Evolutionary conservation across 2,797 vertebrate species (phyloP).

Genomic region (Lycodopsis pacificus): DNA sequence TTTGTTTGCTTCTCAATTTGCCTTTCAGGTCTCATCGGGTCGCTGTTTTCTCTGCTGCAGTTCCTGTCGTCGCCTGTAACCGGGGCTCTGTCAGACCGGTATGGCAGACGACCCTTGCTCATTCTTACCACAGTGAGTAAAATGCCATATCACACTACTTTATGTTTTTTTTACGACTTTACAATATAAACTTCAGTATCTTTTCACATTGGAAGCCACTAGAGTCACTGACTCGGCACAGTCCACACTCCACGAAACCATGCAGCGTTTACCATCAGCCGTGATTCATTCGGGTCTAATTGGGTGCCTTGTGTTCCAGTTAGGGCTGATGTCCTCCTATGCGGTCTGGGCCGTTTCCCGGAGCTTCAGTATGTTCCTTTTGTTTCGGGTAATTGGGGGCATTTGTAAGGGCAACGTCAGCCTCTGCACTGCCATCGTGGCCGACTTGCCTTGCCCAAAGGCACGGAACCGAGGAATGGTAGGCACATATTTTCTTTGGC

Average conservation of each 20-base stretch:
- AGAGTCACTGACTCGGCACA: not conserved
- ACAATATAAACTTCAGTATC: not conserved
- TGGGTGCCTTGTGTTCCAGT: conserved; percentile 78
- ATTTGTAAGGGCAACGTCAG: conserved; percentile 97
- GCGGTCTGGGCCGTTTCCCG: conserved; percentile 92
- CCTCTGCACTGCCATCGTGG: conserved; percentile 93
- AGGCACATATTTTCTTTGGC: conserved; percentile 51
- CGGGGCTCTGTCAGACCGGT: conserved; percentile 90
- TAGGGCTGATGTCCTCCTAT: conserved; percentile 91
- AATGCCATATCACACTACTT: not conserved
- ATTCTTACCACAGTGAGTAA: conserved; percentile 89
- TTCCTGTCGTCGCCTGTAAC: conserved; percentile 92
- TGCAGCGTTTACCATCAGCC: not conserved
- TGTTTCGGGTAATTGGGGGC: conserved; percentile 93
- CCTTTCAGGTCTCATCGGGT: conserved; percentile 92
- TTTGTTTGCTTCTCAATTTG: not conserved
- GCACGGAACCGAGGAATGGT: conserved; percentile 96
- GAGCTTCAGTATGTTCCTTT: conserved; percentile 93
- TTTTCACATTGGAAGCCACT: not conserved
- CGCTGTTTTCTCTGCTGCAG: conserved; percentile 94
- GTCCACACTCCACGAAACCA: not conserved
- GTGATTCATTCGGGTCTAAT: conserved; percentile 36
- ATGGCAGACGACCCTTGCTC: conserved; percentile 91
- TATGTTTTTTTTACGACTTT: not conserved
- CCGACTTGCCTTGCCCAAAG: conserved; percentile 89